A percentile compares a stretch with the other conserved stretches of the same genome.
These are phyloP conservation scores for Zaprionus kolodkinae DNA, from an alignment of 1,140 invertebrate genomes.

Conservation along the genomic window DNA sequence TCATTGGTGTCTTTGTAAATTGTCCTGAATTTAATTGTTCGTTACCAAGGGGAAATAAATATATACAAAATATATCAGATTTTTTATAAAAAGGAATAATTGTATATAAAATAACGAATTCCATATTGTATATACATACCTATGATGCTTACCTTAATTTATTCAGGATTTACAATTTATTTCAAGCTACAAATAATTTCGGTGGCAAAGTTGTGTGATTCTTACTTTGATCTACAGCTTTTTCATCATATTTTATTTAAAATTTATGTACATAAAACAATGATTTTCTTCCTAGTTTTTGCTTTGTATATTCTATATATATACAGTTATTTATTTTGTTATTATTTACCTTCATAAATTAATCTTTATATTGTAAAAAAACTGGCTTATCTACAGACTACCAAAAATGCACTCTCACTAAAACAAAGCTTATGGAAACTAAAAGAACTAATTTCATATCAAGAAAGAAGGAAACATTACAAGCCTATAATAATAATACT, in stretches of 20 bases:
- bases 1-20: constrained; percentile 34
- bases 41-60: constrained; percentile 17
- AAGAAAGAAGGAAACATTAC: constrained; percentile 14
- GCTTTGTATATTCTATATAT: not conserved
- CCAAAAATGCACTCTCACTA: constrained; percentile 32
- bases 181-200: not conserved
- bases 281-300: constrained; percentile 2
- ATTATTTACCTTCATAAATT: not conserved
- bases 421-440: constrained; percentile 15
- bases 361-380: constrained; percentile 23
- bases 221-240: not conserved
- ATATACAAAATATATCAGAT: constrained; percentile 27
- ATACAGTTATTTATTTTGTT: not conserved
- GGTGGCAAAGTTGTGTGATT: constrained; percentile 5
- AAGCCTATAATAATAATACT: constrained; percentile 7
- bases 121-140: not conserved
- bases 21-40: constrained; percentile 21
- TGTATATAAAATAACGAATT: not conserved
- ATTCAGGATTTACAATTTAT: not conserved
- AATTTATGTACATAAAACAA: not conserved
- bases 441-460: constrained; percentile 24
- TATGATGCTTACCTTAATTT: not conserved
- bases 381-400: constrained; percentile 41
- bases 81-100: constrained; percentile 1
- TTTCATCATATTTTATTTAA: not conserved